A percentile compares a stretch with the other conserved stretches of the same genome.
phyloP scores from a whole-genome alignment of 2,888 invertebrate genomes.

The Reticulitermes lucifugus region DNA sequence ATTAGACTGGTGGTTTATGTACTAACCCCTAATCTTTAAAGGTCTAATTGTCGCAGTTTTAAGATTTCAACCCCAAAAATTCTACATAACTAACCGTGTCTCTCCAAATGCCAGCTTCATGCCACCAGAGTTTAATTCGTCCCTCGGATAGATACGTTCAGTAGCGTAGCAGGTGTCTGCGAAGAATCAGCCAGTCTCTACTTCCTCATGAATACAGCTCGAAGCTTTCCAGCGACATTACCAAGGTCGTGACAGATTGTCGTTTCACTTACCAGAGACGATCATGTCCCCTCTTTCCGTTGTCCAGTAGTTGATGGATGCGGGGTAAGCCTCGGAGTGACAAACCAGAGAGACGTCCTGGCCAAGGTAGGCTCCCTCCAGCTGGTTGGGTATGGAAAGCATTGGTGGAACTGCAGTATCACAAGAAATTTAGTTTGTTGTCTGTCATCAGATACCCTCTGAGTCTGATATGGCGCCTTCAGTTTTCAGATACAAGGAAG shows the following conservation, averaged over 20 bases:
- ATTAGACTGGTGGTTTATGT: no score
- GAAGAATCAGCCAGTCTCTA: no score
- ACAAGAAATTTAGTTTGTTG: slow-evolving; percentile 45
- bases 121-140: no score
- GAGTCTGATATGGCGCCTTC: neutral
- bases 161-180: no score
- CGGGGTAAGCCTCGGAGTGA: slow-evolving; percentile 92
- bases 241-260: neutral
- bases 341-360: slow-evolving; percentile 91
- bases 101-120: no score
- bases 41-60: no score
- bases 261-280: slow-evolving; percentile 80
- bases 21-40: no score
- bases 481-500: neutral
- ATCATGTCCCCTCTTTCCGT: slow-evolving; percentile 93
- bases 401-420: slow-evolving; percentile 85
- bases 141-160: no score
- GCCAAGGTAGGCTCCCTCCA: slow-evolving; percentile 89
- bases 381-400: slow-evolving; percentile 93
- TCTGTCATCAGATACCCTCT: neutral
- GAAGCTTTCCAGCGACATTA: neutral
- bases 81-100: no score
- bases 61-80: no score
- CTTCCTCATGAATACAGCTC: no score
- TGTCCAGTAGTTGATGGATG: slow-evolving; percentile 95